Evolutionary conservation across 2,888 invertebrate genomes (phyloP), one percentile per base, ranked within the genome.

Genomic region (Barypeithes pellucidus): DNA sequence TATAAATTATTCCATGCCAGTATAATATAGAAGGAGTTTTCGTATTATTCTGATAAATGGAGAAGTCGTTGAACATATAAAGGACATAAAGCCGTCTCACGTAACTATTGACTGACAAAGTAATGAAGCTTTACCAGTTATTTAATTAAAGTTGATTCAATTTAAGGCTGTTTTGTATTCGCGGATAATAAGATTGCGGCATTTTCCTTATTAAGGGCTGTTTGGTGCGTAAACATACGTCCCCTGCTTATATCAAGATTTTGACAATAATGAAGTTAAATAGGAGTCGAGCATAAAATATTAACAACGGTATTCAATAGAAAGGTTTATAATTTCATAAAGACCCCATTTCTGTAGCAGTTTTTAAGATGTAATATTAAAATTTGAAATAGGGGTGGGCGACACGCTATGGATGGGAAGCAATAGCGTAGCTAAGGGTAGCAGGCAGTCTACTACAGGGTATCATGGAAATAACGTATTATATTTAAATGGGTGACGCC

Each of bases 1-100:
- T 33, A 70, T 70, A 70, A 63, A 70, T 70, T 63, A 63, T 63
- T 36, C 41, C 20, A 12, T 22, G 68, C 18, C 24, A 52, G 36
- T 52, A 24, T 50, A 50, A 62, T 69, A 18, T 45, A 29, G 36
- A 29, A 33, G 24, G 47, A 36, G 54, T 66, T 66, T 45, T 66
- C 54, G 41, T 66, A 41, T 52, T 43, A 61, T 43, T 61, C 43
- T 16, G 61, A 61, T 39, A 60, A 41, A 60, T 60, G 22, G 41
- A 60, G 20, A 60, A 41, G 41, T 60, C 41, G 41, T 43, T 60
- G 60, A 57, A 60, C 41, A 22, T 60, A 57, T 54, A 33, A 57
- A 57, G 54, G 33, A 18, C 18, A 57, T 57, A 18, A 57, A 57
- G 33, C 18, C 33, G 33, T 57, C 33, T 36, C 33, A 33, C 3